Base-by-base conservation (phyloP, 2,113 vertebrate species). In the Cervus canadensis region DNA sequence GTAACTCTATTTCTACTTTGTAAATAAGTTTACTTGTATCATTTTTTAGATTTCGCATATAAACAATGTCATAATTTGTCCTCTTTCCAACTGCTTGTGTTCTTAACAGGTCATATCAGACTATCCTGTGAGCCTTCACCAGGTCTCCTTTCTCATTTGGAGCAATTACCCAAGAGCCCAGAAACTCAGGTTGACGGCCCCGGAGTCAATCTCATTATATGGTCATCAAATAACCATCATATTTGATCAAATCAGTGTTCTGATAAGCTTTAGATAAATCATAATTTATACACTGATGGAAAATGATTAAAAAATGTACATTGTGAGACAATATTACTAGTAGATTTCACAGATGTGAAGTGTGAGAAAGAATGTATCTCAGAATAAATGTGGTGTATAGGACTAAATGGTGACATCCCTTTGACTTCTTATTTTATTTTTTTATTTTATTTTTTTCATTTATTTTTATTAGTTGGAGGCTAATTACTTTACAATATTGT, bases 61-160 rank as follows among this genome's bases (percentile, higher is more conserved):
- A 79, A 30, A 15, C 15, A 45, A 79, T 48, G 43, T 79, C 28
- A 10, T 79, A 79, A 50, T 79, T 50, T 79, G 76, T 79, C 8
- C 26, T 17, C 28, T 79, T 28, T 30, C 5, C 0, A 1, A 79
- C 17, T 78, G 19, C 3, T 62, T 94, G 23, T 92, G 19, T 57
- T 94, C 28, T 87, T 57, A 28, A 57, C 62, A 97, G 97, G 57
- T 95, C 81, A 6, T 97, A 96, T 96, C 56, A 95, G 52, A 87
- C n/a, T 43, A 90, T 95, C 25, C 5, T 9, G 2, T 92, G 87
- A 94, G 3, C 7, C 11, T 3, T 87, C 14, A 33, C 1, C 13
- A 4, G 14, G 6, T 60, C 48, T 82, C 9, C 48, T 71, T 33
- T 56, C 28, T 21, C 60, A 30, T 83, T 57, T 50, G 67, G 12